phyloP scores from a whole-genome alignment of 92 coral and sea anemone species.

The Desmophyllum pertusum region DNA sequence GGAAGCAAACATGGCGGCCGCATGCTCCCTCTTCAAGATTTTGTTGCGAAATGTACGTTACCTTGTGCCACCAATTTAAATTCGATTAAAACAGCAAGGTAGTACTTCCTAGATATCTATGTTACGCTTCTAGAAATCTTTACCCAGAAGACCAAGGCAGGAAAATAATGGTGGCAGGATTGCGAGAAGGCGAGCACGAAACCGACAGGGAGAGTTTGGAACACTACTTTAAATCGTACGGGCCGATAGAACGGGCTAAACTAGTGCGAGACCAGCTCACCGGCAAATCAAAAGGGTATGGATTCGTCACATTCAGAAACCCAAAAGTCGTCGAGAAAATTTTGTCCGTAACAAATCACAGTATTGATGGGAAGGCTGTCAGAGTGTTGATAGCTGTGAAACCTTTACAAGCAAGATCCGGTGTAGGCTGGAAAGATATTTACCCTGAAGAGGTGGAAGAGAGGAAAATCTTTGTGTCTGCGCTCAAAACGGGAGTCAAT shows the following conservation, averaged over 20 bases:
- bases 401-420: background rate
- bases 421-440: background rate
- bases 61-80: background rate
- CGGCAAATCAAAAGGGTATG: background rate
- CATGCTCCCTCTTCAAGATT: background rate
- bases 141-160: background rate
- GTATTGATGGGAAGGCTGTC: background rate
- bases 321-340: background rate
- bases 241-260: background rate
- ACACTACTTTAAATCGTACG: background rate
- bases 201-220: background rate
- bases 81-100: background rate
- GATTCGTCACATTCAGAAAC: background rate
- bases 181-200: background rate
- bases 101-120: background rate
- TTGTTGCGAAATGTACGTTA: background rate
- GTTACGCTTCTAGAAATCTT: conserved; percentile 11
- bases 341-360: background rate
- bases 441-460: background rate
- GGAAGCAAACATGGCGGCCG: background rate
- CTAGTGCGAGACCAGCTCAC: background rate
- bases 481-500: background rate
- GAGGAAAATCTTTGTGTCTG: background rate
- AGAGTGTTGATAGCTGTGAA: background rate
- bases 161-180: conserved; percentile 5